Base-by-base conservation (phyloP, 2,888 invertebrate genomes). In the Prionchulus punctatus region DNA sequence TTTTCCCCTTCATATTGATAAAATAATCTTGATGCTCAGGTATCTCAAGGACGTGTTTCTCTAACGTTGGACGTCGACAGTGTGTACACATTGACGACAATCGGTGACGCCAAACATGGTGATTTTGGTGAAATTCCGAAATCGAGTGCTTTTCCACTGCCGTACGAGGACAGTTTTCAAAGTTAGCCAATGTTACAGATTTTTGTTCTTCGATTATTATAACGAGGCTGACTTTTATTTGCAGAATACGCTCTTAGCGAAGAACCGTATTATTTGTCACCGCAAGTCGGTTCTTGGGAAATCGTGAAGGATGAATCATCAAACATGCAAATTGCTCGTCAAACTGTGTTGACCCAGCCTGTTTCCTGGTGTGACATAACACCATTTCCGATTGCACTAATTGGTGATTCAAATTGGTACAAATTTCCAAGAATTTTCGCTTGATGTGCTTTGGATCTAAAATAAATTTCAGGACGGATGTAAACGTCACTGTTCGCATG, bases 221-320 rank as follows among this genome's bases (percentile, higher is more conserved):
- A n/a, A n/a, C n/a, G n/a, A n/a, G n/a, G n/a, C n/a, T 45, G 7
- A 21, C 23, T 21, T n/a, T n/a, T n/a, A n/a, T n/a, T 45, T 45
- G 23, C 23, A 49, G 50, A 30, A 28, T 49, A 49, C 50, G 15
- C 7, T 28, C 30, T 30, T 12, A 28, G 28, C 23, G 49, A 62
- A 25, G 70, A 72, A 58, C 69, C 72, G 1, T 59, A 59, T 57
- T 64, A 69, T 56, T 61, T 72, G 57, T 66, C 69, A 3, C 70
- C 67, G 49, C 72, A 72, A 60, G 66, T 64, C 3, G 72, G 72
- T 25, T 61, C 65, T 15, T 72, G 64, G 63, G 72, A 72, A 58
- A 62, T 70, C 0, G 59, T 28, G 12, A 4, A 21, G 12, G 50
- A 49, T 28, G 55, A 57, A 30, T 43, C 53, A n/a, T 27, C 57